phyloP scores from a whole-genome alignment of 92 coral and sea anemone species.

The Metridium senile region DNA sequence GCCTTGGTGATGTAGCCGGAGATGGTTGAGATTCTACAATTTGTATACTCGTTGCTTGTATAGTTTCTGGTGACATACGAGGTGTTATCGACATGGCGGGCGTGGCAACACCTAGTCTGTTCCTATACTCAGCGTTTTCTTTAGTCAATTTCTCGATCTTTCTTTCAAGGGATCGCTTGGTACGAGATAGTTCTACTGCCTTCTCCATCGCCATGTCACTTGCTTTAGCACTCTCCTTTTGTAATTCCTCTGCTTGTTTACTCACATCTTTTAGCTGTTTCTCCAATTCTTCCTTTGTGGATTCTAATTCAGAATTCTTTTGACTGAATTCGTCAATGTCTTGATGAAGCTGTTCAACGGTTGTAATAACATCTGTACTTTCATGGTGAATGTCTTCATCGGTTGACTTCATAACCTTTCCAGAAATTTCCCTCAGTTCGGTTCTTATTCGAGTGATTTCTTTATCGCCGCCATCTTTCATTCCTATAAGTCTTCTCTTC shows the following conservation, averaged over 20 bases:
- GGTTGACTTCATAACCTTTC: conserved; percentile 32
- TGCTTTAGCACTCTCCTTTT: conserved; percentile 71
- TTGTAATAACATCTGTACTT: conserved; percentile 33
- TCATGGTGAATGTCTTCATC: conserved; percentile 54
- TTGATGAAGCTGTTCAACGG: conserved; percentile 57
- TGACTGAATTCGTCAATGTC: conserved; percentile 51
- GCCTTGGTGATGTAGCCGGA: conserved; percentile 4
- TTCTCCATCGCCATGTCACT: conserved; percentile 98
- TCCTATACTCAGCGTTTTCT: conserved; percentile 80
- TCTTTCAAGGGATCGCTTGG: conserved; percentile 75
- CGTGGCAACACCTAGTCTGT: conserved; percentile 58
- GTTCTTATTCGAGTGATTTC: conserved; percentile 44
- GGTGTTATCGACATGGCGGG: conserved; percentile 43
- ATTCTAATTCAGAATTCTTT: conserved; percentile 54
- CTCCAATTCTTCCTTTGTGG: conserved; percentile 43
- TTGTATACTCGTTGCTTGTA: conserved; percentile 34
- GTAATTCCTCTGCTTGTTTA: conserved; percentile 54
- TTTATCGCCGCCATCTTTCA: conserved; percentile 56
- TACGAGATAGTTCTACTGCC: conserved; percentile 87
- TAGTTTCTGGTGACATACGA: conserved; percentile 52
- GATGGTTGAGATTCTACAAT: conserved; percentile 35
- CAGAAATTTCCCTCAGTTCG: conserved; percentile 41
- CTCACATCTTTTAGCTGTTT: conserved; percentile 57
- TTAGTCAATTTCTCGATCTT: conserved; percentile 83
- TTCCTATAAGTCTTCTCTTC: conserved; percentile 44